Evolutionary conservation across 2,113 vertebrate species (phyloP), one percentile per base, ranked within the genome.

Genomic region (Onychostruthus taczanowskii): DNA sequence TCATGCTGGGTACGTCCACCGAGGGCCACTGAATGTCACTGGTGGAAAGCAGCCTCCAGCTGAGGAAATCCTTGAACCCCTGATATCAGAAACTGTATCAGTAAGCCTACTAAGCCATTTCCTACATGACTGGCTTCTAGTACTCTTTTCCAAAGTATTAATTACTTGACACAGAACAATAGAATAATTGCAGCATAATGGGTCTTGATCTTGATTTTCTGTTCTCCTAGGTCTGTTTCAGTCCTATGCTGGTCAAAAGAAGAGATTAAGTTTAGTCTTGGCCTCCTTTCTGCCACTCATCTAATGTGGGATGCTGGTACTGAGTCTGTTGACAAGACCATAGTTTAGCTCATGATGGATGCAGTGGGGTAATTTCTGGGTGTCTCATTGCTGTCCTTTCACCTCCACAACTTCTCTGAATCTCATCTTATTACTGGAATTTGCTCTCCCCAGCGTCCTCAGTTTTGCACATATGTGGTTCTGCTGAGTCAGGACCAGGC

Each of bases 161-260:
- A 44, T 74, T 74, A n/a, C 10, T 74, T 66, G 21, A 62, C 37
- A 41, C 3, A 49, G 17, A 5, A 37, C 49, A 62, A 64, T 8
- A 52, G 14, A 55, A 64, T 41, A 64, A 47, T 28, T 74, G 17
- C 10, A 47, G 17, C 2, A 21, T 39, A 83, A 21, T 33, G 11
- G n/a, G 20, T 6, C 15, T 61, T 0, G 0, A 2, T 35, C 22
- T 74, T 56, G 27, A 21, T 75, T 46, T 69, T 62, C 11, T 77
- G 6, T 81, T 78, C 21, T 66, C 10, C 16, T 37, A 21, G 5
- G 10, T 74, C 37, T 74, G 39, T 41, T 87, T 74, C 58, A 68
- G 39, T 19, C 18, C 26, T 4, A 1, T 41, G 11, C 16, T 58
- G 13, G 5, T 4, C 17, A 62, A 85, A 92, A 81, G 10, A 24